A percentile compares a stretch with the other conserved stretches of the same genome.
Conservation (phyloP, 53 echinoderm and acorn worm genomes). For the Holothuria scabra region DNA sequence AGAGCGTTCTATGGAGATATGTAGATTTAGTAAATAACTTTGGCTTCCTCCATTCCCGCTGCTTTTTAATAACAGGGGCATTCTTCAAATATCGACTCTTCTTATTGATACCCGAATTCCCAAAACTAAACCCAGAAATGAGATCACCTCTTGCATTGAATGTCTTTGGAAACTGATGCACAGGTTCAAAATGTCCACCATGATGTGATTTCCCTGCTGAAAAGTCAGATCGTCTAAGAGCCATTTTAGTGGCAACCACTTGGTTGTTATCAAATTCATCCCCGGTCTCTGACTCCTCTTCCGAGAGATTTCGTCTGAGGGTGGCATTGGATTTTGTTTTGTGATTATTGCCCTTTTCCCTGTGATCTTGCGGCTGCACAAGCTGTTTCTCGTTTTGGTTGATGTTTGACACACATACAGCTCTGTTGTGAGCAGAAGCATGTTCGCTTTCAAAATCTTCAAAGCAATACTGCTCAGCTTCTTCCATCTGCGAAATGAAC, state of each 20-base stretch:
- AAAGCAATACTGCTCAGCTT: conserved; percentile 96
- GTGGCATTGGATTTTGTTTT: neutral
- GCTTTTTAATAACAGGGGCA: conserved; percentile 17
- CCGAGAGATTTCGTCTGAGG: conserved; percentile 2
- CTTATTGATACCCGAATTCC: conserved; percentile 23
- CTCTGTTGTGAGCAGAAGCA: neutral
- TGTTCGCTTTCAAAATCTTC: conserved; percentile 83
- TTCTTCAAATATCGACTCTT: conserved; percentile 41
- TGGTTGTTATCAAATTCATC: neutral
- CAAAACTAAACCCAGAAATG: neutral
- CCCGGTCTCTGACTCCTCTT: neutral
- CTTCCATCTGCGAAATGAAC: conserved; percentile 68
- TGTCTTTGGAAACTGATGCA: conserved; percentile 7
- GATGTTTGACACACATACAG: neutral
- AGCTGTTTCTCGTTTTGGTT: neutral
- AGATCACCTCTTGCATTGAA: conserved; percentile 37
- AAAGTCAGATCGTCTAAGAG: neutral
- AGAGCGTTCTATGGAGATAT: conserved; percentile 30
- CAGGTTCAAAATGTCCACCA: neutral
- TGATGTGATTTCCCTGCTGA: conserved; percentile 9
- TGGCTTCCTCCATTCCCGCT: conserved; percentile 46
- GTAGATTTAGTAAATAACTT: conserved; percentile 43
- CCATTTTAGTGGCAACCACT: neutral
- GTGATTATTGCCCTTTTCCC: neutral
- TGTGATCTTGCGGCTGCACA: neutral